Base-by-base conservation (phyloP, 2,113 vertebrate species). In the Sapayoa aenigma region DNA sequence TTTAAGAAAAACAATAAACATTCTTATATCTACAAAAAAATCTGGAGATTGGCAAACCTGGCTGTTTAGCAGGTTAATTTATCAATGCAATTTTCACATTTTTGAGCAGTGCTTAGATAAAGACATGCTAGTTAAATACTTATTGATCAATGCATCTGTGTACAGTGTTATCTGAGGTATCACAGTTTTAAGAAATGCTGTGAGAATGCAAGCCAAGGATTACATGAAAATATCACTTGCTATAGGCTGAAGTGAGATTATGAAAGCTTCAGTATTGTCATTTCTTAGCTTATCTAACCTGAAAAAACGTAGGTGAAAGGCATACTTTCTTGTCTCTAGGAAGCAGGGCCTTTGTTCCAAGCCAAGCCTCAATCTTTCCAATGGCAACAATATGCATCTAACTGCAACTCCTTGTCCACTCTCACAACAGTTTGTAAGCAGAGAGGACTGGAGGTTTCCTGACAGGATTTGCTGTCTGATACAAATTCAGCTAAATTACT, bases 301-400 rank as follows among this genome's bases (percentile, higher is more conserved):
- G 19, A 62, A 37, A 89, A 47, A 14, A 62, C 33, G 15, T 41
- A 72, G 24, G 6, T 60, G 27, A 75, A 83, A 28, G 76, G 9
- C 14, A 28, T 20, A 12, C 13, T 68, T 89, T 72, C 41, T 31
- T 25, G 5, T 47, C 49, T 60, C 5, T 62, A 46, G 30, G 42
- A 66, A 84, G 5, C 11, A 59, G 12, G 7, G 11, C 4, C 11
- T 81, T 77, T 42, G 24, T 85, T 79, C 23, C 20, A 81, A 42
- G 20, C 8, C 10, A 37, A 81, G 31, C 19, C 28, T 25, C 6
- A 37, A 0, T 50, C 50, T 67, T 94, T 81, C 24, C 12, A 39
- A 22, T 0, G 2, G 39, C 31, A 72, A 20, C 15, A 79, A 28
- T 4, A 35, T 20, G 5, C 4, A 0, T 30, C 39, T 55, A 50